Percentiles rank a stretch among this genome's conserved stretches.
phyloP scores from a whole-genome alignment of 2,113 vertebrate genomes.

The Todiramphus saurophagus region DNA sequence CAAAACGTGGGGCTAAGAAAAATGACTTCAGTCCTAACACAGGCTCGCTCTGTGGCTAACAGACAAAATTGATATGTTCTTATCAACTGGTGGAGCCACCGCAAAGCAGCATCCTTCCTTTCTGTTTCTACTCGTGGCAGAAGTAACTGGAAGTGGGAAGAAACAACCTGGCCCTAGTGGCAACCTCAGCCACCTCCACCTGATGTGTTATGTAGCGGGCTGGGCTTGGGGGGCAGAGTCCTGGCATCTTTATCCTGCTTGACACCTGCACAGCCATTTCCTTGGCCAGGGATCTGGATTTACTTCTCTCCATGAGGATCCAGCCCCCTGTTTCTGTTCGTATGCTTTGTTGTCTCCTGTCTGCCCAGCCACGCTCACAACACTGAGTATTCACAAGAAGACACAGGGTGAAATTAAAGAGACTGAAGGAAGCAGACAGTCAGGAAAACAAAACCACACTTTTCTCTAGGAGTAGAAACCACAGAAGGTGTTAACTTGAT shows the following conservation, averaged over 20 bases:
- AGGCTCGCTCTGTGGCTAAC: accelerated
- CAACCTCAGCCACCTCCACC: background rate
- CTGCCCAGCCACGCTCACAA: background rate
- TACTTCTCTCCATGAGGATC: background rate
- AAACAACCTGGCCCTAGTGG: background rate
- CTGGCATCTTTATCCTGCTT: background rate
- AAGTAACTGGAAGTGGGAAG: background rate
- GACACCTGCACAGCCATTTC: background rate
- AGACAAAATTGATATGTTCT: no score
- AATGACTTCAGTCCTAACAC: background rate
- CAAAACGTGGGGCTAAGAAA: no score
- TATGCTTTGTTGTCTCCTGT: background rate
- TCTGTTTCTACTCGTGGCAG: background rate
- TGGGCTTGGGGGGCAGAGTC: background rate
- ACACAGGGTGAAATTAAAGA: background rate
- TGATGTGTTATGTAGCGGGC: accelerated
- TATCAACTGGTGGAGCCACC: background rate
- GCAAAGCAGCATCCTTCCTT: background rate
- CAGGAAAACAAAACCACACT: accelerated
- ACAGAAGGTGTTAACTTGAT: conserved; percentile 18
- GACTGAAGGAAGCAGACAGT: background rate
- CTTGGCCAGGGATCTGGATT: background rate
- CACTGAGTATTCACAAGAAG: background rate
- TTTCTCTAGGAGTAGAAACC: background rate
- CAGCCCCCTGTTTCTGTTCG: background rate